Percentiles rank a stretch among this genome's conserved stretches.
Evolutionary conservation across 2,113 vertebrate species (phyloP).

Genomic region (Theristicus caerulescens): DNA sequence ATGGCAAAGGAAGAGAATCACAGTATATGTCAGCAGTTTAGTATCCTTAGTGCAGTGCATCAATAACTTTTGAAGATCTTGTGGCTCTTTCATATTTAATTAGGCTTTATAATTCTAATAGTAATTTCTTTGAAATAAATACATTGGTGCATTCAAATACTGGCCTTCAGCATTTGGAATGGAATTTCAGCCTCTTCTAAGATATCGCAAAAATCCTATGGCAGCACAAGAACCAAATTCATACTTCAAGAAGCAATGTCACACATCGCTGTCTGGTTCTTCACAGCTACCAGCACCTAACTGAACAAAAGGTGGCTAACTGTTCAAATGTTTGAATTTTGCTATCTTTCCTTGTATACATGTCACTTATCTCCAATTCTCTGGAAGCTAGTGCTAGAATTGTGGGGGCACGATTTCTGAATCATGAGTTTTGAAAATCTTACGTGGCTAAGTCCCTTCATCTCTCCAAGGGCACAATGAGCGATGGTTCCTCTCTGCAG

Average conservation of each 20-base stretch:
- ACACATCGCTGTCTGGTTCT: background rate
- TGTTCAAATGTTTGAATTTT: background rate
- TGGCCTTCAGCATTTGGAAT: background rate
- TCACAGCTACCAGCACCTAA: background rate
- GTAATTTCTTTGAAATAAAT: background rate
- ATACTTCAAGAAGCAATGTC: background rate
- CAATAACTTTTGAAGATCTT: background rate
- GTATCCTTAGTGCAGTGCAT: background rate
- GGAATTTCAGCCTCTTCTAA: background rate
- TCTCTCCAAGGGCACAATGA: rapidly evolving
- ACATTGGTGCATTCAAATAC: background rate
- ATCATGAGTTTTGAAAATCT: background rate
- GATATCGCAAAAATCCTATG: background rate
- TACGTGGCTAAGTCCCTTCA: background rate
- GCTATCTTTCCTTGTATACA: background rate
- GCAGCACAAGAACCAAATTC: background rate
- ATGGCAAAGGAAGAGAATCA: background rate
- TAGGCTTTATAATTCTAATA: background rate
- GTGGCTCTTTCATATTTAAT: background rate
- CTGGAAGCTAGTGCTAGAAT: background rate
- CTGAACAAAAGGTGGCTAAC: background rate
- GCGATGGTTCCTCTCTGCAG: background rate
- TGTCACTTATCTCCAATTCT: background rate
- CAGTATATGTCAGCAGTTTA: background rate
- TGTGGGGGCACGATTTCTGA: background rate